Evolutionary conservation across 2,797 vertebrate genomes (phyloP).

Genomic region (Balearica regulorum): DNA sequence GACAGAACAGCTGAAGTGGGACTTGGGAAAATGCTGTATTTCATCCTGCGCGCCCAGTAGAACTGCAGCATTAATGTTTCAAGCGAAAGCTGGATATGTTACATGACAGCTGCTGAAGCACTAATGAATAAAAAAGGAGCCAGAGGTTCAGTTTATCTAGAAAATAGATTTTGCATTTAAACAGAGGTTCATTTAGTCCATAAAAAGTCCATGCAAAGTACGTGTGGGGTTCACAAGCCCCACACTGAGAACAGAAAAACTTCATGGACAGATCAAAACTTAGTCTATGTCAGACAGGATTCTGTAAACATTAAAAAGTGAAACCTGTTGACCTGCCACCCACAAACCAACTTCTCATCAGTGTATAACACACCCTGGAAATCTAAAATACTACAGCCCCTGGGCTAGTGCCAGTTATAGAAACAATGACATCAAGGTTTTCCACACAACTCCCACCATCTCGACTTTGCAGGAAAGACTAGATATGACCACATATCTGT

Average conservation of each 20-base stretch:
- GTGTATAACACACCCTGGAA: background rate
- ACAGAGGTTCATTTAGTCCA: background rate
- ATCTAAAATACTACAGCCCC: background rate
- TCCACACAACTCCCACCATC: background rate
- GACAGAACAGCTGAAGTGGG: background rate
- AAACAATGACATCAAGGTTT: background rate
- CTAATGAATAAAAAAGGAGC: background rate
- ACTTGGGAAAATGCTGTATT: background rate
- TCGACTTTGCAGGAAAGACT: accelerated
- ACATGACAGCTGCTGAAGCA: background rate
- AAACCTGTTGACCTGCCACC: background rate
- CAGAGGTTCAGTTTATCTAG: background rate
- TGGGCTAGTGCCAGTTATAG: background rate
- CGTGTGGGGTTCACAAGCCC: background rate
- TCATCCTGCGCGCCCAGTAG: background rate
- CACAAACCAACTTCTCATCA: background rate
- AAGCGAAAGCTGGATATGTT: background rate
- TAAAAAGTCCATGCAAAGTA: background rate
- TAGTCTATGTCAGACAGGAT: background rate
- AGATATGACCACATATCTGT: background rate
- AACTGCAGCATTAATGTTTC: background rate
- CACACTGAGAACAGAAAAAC: background rate
- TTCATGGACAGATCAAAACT: background rate
- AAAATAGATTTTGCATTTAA: background rate
- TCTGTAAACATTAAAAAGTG: background rate